Conservation (phyloP, 2,888 invertebrate genomes). For the Tethea ocularis region DNA sequence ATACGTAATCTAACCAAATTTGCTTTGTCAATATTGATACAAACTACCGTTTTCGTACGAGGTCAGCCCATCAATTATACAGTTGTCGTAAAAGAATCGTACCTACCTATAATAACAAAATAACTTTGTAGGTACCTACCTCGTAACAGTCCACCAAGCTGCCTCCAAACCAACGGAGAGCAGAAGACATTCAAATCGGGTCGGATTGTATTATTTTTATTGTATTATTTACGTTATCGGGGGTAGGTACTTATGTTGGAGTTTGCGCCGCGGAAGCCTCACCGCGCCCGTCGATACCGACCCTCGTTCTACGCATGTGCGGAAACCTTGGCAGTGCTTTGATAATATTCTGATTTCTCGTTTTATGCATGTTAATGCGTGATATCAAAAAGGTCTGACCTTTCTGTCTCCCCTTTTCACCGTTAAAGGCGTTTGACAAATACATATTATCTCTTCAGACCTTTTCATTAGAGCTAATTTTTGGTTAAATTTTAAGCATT, state of each 20-base stretch:
- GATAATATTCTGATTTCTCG: slow-evolving; percentile 77
- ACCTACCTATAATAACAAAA: slow-evolving; percentile 30
- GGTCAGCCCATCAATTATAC: slow-evolving; percentile 51
- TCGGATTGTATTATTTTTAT: slow-evolving; percentile 75
- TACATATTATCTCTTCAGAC: slow-evolving; percentile 28
- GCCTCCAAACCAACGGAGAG: slow-evolving; percentile 37
- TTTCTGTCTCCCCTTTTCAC: slow-evolving; percentile 47
- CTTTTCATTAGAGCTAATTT: slow-evolving; percentile 9
- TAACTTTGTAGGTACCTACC: slow-evolving; percentile 24
- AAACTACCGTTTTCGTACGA: slow-evolving; percentile 33
- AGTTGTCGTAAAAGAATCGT: slow-evolving; percentile 44
- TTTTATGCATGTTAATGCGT: slow-evolving; percentile 75
- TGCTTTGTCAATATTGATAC: slow-evolving; percentile 45
- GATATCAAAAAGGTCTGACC: slow-evolving; percentile 63
- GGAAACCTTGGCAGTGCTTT: slow-evolving; percentile 53
- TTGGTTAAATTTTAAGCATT: slow-evolving; percentile 6
- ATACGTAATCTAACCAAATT: slow-evolving; percentile 8
- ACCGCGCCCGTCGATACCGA: slow-evolving; percentile 64
- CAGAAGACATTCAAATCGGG: slow-evolving; percentile 67
- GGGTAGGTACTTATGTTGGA: slow-evolving; percentile 31
- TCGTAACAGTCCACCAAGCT: slow-evolving; percentile 45
- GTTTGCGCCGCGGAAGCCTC: slow-evolving; percentile 47
- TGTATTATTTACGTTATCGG: slow-evolving; percentile 73
- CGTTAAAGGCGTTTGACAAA: slow-evolving; percentile 46
- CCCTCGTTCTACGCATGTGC: slow-evolving; percentile 71